Percentiles rank a stretch among this genome's conserved stretches.
Evolutionary conservation across 2,888 invertebrate genomes (phyloP).

Genomic region (Polydesmus complanatus): DNA sequence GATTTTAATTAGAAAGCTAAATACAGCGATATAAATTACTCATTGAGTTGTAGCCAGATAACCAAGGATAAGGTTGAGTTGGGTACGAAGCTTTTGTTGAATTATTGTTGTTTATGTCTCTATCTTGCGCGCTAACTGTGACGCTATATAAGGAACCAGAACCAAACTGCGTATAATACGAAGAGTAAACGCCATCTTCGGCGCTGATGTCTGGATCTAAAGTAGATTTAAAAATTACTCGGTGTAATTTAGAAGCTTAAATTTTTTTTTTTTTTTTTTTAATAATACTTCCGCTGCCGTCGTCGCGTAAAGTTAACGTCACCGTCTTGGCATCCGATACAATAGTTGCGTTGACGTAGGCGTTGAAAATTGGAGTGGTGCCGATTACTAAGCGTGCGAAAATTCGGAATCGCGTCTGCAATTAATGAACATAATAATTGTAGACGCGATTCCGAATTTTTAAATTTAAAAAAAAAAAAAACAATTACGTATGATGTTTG

Average conservation of each 20-base stretch:
- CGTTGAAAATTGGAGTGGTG: conserved; percentile 15
- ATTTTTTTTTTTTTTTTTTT: neutral
- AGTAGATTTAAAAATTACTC: too few species aligned
- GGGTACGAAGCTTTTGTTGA: conserved; percentile 20
- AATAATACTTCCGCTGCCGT: conserved; percentile 21
- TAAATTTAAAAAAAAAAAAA: too few species aligned
- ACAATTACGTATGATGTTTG: neutral
- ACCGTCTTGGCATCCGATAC: neutral
- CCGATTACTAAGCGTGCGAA: conserved; percentile 5
- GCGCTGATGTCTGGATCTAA: conserved; percentile 5
- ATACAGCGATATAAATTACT: too few species aligned
- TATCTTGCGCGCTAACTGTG: conserved; percentile 25
- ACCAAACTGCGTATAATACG: conserved; percentile 3
- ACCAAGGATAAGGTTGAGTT: neutral
- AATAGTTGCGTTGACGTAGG: conserved; percentile 25
- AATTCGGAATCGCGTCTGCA: conserved; percentile 1
- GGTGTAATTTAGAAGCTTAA: too few species aligned
- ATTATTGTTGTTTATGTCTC: too few species aligned
- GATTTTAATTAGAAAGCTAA: too few species aligned
- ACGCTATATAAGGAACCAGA: conserved; percentile 25
- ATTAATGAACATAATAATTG: neutral
- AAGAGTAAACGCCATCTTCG: conserved; percentile 8
- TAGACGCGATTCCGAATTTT: too few species aligned
- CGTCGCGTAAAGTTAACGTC: conserved; percentile 19
- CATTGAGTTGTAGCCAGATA: too few species aligned